These are phyloP conservation scores for Melieria crassipennis DNA, from an alignment of 2,888 invertebrate species.

Conservation along the genomic window DNA sequence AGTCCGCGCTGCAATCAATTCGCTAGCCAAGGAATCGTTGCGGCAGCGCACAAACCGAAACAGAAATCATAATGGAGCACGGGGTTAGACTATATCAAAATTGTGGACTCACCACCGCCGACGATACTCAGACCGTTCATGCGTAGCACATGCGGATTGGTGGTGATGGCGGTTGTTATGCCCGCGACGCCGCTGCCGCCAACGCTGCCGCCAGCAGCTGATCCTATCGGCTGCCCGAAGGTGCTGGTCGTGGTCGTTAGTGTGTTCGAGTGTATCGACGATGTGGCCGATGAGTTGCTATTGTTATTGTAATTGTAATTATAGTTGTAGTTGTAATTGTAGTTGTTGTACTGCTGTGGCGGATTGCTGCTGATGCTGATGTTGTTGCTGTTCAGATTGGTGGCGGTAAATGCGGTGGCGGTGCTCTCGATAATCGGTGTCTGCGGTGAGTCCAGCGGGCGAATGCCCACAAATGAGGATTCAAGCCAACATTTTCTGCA, in stretches of 20 bases:
- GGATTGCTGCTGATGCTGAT: conserved; percentile 39
- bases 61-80: no score
- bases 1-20: no score
- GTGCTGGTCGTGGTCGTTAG: conserved; percentile 26
- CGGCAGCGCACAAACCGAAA: no score
- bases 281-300: conserved; percentile 46
- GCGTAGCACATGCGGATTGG: conserved; percentile 52
- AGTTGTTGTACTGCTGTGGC: conserved; percentile 36
- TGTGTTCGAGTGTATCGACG: conserved; percentile 55
- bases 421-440: conserved; percentile 75
- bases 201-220: conserved; percentile 2
- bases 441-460: conserved; percentile 86
- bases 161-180: conserved; percentile 36
- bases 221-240: background rate
- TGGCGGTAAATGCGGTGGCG: conserved; percentile 33
- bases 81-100: conserved; percentile 50
- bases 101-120: conserved; percentile 66
- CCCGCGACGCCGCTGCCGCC: conserved; percentile 25
- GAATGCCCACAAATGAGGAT: conserved; percentile 88
- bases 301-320: conserved; percentile 37
- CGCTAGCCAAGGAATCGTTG: no score
- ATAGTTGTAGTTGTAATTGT: conserved; percentile 27
- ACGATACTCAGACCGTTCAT: conserved; percentile 65
- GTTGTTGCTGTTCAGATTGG: conserved; percentile 43
- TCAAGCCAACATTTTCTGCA: conserved; percentile 84